Evolutionary conservation across 2,113 vertebrate genomes (phyloP).

Genomic region (Trogon surrucura): DNA sequence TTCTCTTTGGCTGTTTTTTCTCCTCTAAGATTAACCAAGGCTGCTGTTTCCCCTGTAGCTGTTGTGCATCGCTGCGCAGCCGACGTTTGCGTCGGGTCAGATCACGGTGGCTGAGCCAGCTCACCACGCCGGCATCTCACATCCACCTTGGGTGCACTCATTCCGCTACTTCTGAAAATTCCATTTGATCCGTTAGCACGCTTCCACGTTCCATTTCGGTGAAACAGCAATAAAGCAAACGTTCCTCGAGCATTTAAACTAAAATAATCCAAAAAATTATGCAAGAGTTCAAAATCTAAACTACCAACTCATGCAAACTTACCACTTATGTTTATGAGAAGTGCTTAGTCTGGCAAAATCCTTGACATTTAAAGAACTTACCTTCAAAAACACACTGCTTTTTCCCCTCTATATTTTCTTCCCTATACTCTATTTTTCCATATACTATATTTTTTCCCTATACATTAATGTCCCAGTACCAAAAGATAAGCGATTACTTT

Average conservation of each 20-base stretch:
- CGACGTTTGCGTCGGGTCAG: neutral
- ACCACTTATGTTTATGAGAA: neutral
- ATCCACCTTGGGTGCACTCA: neutral
- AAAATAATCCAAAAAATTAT: neutral
- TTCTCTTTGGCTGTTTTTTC: neutral
- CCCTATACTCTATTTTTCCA: too few relatives aligned
- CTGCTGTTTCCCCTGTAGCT: neutral
- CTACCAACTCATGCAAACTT: neutral
- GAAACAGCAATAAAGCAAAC: neutral
- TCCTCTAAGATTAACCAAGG: neutral
- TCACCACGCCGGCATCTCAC: neutral
- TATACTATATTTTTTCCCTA: too few relatives aligned
- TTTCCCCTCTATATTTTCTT: too few relatives aligned
- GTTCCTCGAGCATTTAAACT: neutral
- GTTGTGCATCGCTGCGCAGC: fast-evolving
- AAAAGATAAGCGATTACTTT: neutral
- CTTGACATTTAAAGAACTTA: neutral
- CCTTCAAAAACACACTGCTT: neutral
- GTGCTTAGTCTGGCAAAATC: neutral
- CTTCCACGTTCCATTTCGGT: neutral
- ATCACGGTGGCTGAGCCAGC: neutral
- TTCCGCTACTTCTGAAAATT: neutral
- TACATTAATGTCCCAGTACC: neutral
- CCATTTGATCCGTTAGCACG: neutral
- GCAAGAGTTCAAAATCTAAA: neutral